Evolutionary conservation across 2,888 invertebrate species (phyloP).

Genomic region (Mellilla xanthometata): DNA sequence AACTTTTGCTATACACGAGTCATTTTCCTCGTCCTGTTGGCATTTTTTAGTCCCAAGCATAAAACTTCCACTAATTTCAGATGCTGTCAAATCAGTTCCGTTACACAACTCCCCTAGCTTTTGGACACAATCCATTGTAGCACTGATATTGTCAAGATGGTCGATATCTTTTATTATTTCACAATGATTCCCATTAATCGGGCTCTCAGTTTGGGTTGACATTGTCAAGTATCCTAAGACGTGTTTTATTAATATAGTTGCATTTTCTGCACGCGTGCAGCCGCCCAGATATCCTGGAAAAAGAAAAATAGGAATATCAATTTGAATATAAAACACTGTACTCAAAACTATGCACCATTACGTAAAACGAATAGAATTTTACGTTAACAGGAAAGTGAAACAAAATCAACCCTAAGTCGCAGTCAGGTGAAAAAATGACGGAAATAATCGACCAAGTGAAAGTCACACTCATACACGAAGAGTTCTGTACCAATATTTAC

Average conservation of each 20-base stretch:
- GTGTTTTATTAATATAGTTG: constrained; percentile 63
- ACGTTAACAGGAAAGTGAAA: too few relatives aligned
- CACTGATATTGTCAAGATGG: constrained; percentile 37
- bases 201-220: constrained; percentile 50
- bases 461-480: too few relatives aligned
- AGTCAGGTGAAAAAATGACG: too few relatives aligned
- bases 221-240: constrained; percentile 54
- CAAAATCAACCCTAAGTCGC: too few relatives aligned
- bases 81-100: background rate
- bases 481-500: too few relatives aligned
- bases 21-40: background rate
- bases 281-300: too few relatives aligned
- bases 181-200: constrained; percentile 36
- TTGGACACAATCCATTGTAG: constrained; percentile 20
- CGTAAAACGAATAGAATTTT: too few relatives aligned
- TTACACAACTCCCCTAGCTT: constrained; percentile 6
- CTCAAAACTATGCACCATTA: too few relatives aligned
- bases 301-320: too few relatives aligned
- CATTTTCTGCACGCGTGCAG: constrained; percentile 62
- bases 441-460: too few relatives aligned
- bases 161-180: constrained; percentile 37
- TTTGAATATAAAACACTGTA: too few relatives aligned
- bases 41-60: background rate
- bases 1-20: background rate
- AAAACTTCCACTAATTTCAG: background rate